phyloP scores from a whole-genome alignment of 2,888 invertebrate species.

The Antitype chi region DNA sequence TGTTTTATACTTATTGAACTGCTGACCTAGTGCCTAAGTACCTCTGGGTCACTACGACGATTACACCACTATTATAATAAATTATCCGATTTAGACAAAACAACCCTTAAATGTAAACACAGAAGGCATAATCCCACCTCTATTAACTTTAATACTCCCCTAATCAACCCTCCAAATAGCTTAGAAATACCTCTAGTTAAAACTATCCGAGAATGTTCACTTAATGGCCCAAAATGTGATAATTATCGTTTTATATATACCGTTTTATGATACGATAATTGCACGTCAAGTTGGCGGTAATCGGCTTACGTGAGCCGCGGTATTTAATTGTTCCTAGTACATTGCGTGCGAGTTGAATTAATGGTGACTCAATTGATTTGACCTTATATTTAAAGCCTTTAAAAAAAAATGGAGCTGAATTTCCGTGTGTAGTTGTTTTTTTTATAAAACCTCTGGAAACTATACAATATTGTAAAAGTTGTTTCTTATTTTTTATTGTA shows the following conservation, averaged over 20 bases:
- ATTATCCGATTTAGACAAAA: slow-evolving; percentile 34
- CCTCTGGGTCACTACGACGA: not conserved
- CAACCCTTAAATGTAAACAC: slow-evolving; percentile 15
- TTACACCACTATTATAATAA: not conserved
- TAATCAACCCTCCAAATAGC: slow-evolving; percentile 15
- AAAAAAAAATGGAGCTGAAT: not conserved
- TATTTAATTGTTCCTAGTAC: slow-evolving; percentile 36
- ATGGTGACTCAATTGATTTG: slow-evolving; percentile 18
- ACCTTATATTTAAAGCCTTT: not conserved
- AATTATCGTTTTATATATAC: slow-evolving; percentile 35
- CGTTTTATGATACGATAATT: slow-evolving; percentile 44
- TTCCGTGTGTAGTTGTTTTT: not conserved
- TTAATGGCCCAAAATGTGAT: slow-evolving; percentile 23
- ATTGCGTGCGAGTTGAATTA: slow-evolving; percentile 27
- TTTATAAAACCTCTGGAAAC: not conserved
- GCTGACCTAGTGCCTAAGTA: not conserved
- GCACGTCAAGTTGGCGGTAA: slow-evolving; percentile 22
- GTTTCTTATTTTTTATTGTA: no score
- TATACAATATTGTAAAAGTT: no score
- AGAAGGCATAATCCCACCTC: slow-evolving; percentile 29
- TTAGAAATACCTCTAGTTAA: slow-evolving; percentile 37
- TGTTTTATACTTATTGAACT: not conserved
- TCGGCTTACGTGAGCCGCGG: slow-evolving; percentile 29
- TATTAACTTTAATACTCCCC: slow-evolving; percentile 36
- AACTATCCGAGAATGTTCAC: slow-evolving; percentile 24